Percentiles rank a stretch among this genome's conserved stretches.
phyloP scores from a whole-genome alignment of 1,140 invertebrate genomes.

The Sweltsa coloradensis region DNA sequence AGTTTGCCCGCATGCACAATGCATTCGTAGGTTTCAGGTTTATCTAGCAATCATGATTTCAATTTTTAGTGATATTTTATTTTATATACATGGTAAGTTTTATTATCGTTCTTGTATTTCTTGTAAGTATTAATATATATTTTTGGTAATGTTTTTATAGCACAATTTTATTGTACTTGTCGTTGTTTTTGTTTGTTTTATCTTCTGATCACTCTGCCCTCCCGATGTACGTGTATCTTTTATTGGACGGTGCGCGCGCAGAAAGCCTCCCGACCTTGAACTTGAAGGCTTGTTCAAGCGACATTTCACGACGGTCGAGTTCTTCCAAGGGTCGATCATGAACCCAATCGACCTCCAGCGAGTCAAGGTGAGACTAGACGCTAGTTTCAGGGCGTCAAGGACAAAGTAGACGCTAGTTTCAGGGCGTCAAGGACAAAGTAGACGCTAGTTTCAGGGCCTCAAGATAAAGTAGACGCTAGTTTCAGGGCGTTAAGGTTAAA shows the following conservation, averaged over 20 bases:
- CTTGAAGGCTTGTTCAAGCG: constrained; percentile 98
- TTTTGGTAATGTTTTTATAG: neutral
- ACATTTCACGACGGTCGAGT: constrained; percentile 99
- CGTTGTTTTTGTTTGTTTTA: neutral
- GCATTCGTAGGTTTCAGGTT: no score
- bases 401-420: no score
- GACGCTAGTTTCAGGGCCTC: no score
- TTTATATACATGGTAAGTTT: neutral
- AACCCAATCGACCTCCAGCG: constrained; percentile 97
- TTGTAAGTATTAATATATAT: neutral
- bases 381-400: no score
- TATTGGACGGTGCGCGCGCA: constrained; percentile 23
- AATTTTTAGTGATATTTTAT: no score
- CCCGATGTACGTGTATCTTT: no score
- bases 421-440: no score
- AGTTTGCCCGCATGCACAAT: no score
- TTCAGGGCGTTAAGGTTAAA: no score
- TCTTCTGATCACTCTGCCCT: neutral
- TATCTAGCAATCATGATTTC: no score
- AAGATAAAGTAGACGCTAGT: no score
- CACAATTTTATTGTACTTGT: neutral
- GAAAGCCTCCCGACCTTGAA: constrained; percentile 91
- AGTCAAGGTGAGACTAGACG: constrained; percentile 87
- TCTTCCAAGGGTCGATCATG: constrained; percentile 99
- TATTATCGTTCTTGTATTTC: neutral